Percentiles rank a stretch among this genome's conserved stretches.
phyloP scores from a whole-genome alignment of 2,797 vertebrate genomes.

The Carduelis carduelis region DNA sequence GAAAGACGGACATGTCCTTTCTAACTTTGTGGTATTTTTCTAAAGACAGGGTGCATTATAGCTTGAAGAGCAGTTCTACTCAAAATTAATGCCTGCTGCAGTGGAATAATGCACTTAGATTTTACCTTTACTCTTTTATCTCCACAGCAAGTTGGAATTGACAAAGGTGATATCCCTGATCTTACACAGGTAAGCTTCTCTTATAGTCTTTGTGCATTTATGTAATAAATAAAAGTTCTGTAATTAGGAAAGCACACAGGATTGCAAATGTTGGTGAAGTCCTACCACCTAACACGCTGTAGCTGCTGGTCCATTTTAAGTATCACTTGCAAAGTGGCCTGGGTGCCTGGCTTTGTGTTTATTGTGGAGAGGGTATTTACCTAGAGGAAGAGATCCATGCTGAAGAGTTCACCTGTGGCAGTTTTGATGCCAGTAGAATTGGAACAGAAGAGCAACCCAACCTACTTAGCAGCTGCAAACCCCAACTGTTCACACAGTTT shows the following conservation, averaged over 20 bases:
- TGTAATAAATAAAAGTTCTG: neutral
- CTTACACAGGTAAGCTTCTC: constrained; percentile 89
- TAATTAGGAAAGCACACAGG: neutral
- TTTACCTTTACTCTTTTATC: constrained; percentile 14
- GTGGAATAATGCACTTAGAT: neutral
- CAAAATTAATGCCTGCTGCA: neutral
- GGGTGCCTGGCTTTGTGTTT: neutral
- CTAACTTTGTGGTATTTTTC: neutral
- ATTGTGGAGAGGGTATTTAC: neutral
- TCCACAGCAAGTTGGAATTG: constrained; percentile 96
- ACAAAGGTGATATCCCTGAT: constrained; percentile 98
- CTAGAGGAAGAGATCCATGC: neutral
- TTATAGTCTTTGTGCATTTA: neutral
- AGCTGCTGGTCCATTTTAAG: neutral
- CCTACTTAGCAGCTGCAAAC: neutral
- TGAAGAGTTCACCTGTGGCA: neutral
- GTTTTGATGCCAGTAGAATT: neutral
- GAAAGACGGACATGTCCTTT: neutral
- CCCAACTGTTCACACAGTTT: neutral
- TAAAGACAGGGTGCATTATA: neutral
- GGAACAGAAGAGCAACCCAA: neutral
- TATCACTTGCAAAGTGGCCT: neutral
- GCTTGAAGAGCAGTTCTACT: neutral
- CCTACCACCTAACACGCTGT: neutral
- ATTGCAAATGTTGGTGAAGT: neutral